Base-by-base conservation (phyloP, 2,797 vertebrate species). In the Nannoperca obscura region DNA sequence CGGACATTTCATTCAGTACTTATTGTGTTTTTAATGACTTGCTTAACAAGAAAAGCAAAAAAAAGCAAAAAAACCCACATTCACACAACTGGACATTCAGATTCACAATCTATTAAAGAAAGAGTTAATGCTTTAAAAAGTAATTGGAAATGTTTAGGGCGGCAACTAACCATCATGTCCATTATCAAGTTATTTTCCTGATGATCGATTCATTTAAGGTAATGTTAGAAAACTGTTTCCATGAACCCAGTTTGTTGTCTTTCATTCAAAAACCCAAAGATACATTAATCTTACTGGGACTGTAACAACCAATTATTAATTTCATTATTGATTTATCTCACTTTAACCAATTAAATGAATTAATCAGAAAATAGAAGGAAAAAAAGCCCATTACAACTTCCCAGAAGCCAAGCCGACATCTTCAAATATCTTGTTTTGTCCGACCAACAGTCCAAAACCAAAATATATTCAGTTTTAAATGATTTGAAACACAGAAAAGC, bases 271-370 rank as follows among this genome's bases (percentile, higher is more conserved):
- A 65, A 47, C 3, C 9, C 13, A 30, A 32, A n/a, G 7, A 24
- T 27, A 27, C 24, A 17, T 44, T 1, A 15, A n/a, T 22, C 14
- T 36, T 1, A 4, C 19, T 19, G 2, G 32, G 13, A 15, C 4
- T 36, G 19, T 27, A 27, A 27, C 32, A 0, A 55, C 17, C 27
- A 73, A 10, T 24, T 34, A 9, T 38, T 44, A 6, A 27, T 44
- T 42, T 54, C 14, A 34, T 19, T n/a, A 59, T 36, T 11, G 19
- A 22, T 54, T 30, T 46, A 46, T 27, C 2, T 5, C 14, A 38
- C 0, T 0, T 34, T 44, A 24, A 61, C 17, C 8, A 38, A 38
- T 27, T 27, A 27, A 27, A 27, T 38, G 0, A 42, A 14, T 44
- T 17, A 8, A 49, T 49, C 46, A 40, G n/a, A 2, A 38, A 11